These are phyloP conservation scores for Galemys pyrenaicus DNA, from an alignment of 2,113 vertebrate genomes.

Conservation along the genomic window DNA sequence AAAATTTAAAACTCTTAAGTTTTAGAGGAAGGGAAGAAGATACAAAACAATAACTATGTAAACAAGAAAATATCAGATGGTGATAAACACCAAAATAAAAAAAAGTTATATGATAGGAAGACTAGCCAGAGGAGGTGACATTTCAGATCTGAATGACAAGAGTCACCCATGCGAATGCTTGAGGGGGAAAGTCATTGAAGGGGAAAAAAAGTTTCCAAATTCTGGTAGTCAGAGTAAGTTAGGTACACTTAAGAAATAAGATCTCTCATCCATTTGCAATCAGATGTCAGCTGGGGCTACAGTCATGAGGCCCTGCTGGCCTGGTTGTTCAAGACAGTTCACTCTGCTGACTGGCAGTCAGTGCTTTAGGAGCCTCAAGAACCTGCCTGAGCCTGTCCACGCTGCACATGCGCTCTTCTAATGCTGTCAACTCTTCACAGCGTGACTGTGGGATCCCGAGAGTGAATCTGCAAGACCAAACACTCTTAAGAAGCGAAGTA, in stretches of 20 bases:
- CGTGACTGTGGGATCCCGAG: not conserved
- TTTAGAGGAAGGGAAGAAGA: not conserved
- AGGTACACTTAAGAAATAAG: not conserved
- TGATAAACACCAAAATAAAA: not conserved
- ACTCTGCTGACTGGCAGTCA: too few relatives aligned
- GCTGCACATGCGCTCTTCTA: not conserved
- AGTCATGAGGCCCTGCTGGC: not conserved
- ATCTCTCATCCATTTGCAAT: not conserved
- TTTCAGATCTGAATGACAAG: not conserved
- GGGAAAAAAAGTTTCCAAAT: not conserved
- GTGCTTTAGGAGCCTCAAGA: not conserved
- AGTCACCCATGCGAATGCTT: not conserved
- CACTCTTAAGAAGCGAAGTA: too few relatives aligned
- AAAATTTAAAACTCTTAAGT: too few relatives aligned
- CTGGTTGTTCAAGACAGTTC: not conserved
- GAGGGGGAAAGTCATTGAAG: not conserved
- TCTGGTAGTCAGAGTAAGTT: not conserved
- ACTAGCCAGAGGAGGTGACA: not conserved
- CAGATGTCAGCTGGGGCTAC: not conserved
- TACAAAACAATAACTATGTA: not conserved
- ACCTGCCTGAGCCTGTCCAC: too few relatives aligned
- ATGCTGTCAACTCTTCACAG: not conserved
- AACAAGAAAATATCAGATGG: not conserved
- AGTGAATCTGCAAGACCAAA: not conserved
- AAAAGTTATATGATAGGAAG: not conserved